These are phyloP conservation scores for Stegodyphus dumicola DNA, from an alignment of 1,140 invertebrate species.

Conservation along the genomic window DNA sequence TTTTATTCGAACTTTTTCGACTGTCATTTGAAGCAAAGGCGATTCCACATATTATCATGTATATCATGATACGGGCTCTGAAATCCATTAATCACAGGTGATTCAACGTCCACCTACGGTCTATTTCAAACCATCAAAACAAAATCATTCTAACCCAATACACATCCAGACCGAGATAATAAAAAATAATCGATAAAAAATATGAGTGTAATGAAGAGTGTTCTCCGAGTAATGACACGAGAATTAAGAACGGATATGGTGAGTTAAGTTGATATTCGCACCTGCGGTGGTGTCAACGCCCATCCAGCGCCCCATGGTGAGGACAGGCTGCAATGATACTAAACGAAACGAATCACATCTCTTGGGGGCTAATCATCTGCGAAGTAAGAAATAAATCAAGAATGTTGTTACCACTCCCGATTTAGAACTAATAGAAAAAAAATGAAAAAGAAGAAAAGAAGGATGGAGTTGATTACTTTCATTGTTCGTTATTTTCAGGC, in stretches of 20 bases:
- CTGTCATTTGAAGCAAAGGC: too few species aligned
- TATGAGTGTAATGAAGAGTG: not conserved
- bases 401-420: slow-evolving; percentile 31
- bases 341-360: slow-evolving; percentile 50
- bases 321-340: slow-evolving; percentile 15
- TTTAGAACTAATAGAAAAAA: not conserved
- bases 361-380: slow-evolving; percentile 36
- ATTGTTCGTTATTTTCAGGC: not conserved
- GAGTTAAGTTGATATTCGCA: slow-evolving; percentile 42
- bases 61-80: too few species aligned
- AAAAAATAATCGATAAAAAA: too few species aligned
- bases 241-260: slow-evolving; percentile 27
- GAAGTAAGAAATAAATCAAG: slow-evolving; percentile 48
- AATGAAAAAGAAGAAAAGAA: not conserved
- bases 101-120: too few species aligned
- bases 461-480: not conserved
- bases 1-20: too few species aligned
- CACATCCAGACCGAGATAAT: too few species aligned
- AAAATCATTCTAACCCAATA: too few species aligned
- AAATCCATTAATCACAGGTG: too few species aligned
- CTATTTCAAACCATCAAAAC: too few species aligned
- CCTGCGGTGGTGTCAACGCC: slow-evolving; percentile 32
- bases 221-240: slow-evolving; percentile 20
- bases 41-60: too few species aligned
- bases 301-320: not conserved